These are phyloP conservation scores for Cryptocheilus praepositus DNA, from an alignment of 2,888 invertebrate genomes.

Conservation along the genomic window DNA sequence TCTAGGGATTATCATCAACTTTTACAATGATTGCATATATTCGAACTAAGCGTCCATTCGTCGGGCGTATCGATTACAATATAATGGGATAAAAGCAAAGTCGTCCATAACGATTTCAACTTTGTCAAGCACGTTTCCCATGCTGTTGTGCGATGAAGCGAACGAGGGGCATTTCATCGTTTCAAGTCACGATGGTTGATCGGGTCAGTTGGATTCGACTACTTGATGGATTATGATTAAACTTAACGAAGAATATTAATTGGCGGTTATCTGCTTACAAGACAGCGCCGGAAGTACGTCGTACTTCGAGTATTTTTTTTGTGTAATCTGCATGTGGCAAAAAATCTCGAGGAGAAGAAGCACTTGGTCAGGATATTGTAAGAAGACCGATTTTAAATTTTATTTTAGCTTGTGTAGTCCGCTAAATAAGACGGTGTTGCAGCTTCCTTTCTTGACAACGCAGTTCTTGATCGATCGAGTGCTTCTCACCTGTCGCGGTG, in stretches of 20 bases:
- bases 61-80: neutral
- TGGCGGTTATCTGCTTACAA: slow-evolving; percentile 2
- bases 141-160: too few relatives aligned
- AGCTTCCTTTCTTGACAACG: slow-evolving; percentile 1
- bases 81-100: neutral
- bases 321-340: slow-evolving; percentile 8
- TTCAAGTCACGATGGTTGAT: neutral
- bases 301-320: slow-evolving; percentile 24
- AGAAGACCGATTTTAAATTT: slow-evolving; percentile 9
- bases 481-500: slow-evolving; percentile 3
- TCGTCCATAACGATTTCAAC: neutral
- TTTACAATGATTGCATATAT: too few relatives aligned
- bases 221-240: slow-evolving; percentile 21
- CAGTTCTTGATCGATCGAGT: slow-evolving; percentile 16
- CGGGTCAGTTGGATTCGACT: slow-evolving; percentile 13
- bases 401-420: too few relatives aligned
- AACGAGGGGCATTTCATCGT: neutral
- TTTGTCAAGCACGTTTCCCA: too few relatives aligned
- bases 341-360: slow-evolving; percentile 1
- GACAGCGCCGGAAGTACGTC: slow-evolving; percentile 17
- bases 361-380: slow-evolving; percentile 5
- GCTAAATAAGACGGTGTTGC: too few relatives aligned
- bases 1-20: neutral
- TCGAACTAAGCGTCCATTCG: neutral
- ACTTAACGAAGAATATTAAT: slow-evolving; percentile 19